Evolutionary conservation across 2,113 vertebrate genomes (phyloP).

Genomic region (Potamarius usumacintae): DNA sequence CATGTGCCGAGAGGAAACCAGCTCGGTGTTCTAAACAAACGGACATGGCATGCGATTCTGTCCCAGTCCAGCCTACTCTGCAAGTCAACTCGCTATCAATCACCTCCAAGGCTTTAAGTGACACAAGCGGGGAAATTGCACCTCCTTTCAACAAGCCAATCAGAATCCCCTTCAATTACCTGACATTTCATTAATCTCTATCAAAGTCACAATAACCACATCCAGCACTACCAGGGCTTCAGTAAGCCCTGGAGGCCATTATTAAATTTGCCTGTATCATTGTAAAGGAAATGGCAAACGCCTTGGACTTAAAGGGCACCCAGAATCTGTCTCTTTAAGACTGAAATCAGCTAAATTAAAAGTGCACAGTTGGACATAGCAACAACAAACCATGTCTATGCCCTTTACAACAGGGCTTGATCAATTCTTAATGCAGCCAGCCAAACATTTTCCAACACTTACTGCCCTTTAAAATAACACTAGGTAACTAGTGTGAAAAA

Average conservation of each 20-base stretch:
- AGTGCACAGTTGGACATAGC: slow-evolving; percentile 56
- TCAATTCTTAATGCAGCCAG: slow-evolving; percentile 52
- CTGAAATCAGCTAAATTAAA: slow-evolving; percentile 58
- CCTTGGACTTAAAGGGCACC: slow-evolving; percentile 56
- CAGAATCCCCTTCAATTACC: slow-evolving; percentile 54
- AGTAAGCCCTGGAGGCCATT: slow-evolving; percentile 53
- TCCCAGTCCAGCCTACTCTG: slow-evolving; percentile 23
- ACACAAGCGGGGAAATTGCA: slow-evolving; percentile 50
- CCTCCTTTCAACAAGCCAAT: slow-evolving; percentile 54
- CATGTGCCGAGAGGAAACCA: slow-evolving; percentile 16
- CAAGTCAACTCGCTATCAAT: slow-evolving; percentile 52
- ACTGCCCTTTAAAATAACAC: slow-evolving; percentile 52
- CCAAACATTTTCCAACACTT: slow-evolving; percentile 56
- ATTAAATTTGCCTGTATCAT: slow-evolving; percentile 60
- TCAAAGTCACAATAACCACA: slow-evolving; percentile 58
- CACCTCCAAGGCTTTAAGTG: slow-evolving; percentile 52
- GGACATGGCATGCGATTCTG: slow-evolving; percentile 23
- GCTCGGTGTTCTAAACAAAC: not conserved
- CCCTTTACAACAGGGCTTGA: slow-evolving; percentile 54
- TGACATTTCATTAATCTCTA: slow-evolving; percentile 62
- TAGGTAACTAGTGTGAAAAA: slow-evolving; percentile 32
- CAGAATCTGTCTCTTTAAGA: slow-evolving; percentile 57
- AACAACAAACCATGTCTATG: slow-evolving; percentile 53
- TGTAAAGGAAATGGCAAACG: slow-evolving; percentile 57
- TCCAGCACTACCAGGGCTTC: slow-evolving; percentile 49